phyloP scores from a whole-genome alignment of 2,888 invertebrate species.

The Metellina segmentata region DNA sequence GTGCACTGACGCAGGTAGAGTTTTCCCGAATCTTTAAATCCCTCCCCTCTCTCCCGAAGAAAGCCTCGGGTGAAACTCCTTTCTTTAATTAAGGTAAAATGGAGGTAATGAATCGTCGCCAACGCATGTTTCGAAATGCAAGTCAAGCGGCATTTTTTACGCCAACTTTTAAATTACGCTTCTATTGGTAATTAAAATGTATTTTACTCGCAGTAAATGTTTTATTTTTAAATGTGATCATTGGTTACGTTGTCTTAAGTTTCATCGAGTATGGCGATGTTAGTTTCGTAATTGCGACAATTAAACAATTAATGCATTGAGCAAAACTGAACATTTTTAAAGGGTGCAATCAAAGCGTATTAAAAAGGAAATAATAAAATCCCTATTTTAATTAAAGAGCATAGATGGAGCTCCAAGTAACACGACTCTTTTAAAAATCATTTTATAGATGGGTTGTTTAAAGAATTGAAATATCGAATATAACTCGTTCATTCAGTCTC shows the following conservation, averaged over 20 bases:
- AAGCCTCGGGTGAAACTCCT: conserved; percentile 41
- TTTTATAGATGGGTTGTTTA: background rate
- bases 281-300: conserved; percentile 31
- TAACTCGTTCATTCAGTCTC: background rate
- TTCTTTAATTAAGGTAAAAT: conserved; percentile 63
- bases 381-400: background rate
- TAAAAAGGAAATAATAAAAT: background rate
- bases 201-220: conserved; percentile 33
- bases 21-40: conserved; percentile 37
- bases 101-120: conserved; percentile 57
- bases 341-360: background rate
- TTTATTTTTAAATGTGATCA: conserved; percentile 43
- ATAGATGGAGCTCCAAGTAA: background rate
- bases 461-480: background rate
- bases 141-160: conserved; percentile 47
- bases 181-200: conserved; percentile 48
- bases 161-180: conserved; percentile 21
- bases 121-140: conserved; percentile 35
- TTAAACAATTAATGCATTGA: conserved; percentile 39
- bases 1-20: conserved; percentile 24
- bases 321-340: conserved; percentile 10
- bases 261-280: conserved; percentile 3
- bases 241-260: conserved; percentile 32
- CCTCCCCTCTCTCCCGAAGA: conserved; percentile 20
- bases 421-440: background rate